A percentile compares a stretch with the other conserved stretches of the same genome.
Conservation (phyloP, 2,888 invertebrate species). For the Platycheirus rosarum region DNA sequence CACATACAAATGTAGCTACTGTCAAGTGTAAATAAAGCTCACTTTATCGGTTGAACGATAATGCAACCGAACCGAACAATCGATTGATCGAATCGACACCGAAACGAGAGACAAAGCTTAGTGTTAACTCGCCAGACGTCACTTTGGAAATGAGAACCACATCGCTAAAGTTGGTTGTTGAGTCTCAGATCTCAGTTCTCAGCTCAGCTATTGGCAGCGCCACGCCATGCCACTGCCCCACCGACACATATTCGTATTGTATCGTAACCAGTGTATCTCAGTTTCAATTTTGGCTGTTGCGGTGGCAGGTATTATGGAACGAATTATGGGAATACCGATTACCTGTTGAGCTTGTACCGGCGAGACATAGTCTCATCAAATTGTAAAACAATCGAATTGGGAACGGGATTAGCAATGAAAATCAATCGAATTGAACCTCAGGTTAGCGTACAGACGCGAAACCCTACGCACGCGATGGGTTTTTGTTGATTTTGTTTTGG, state of each 20-base stretch:
- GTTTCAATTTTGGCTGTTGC: conserved; percentile 45
- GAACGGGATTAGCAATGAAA: conserved; percentile 7
- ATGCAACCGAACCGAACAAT: conserved; percentile 50
- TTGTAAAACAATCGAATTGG: conserved; percentile 7
- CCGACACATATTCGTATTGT: conserved; percentile 28
- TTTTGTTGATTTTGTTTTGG: background rate
- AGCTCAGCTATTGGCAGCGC: no score
- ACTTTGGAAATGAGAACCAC: conserved; percentile 63
- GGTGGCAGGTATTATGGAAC: conserved; percentile 31
- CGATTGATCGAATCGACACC: conserved; percentile 6
- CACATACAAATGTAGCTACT: background rate
- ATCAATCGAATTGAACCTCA: conserved; percentile 4
- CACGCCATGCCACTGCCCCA: conserved; percentile 38
- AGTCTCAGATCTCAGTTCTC: conserved; percentile 6
- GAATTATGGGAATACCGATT: conserved; percentile 62
- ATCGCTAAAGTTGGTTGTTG: conserved; percentile 4
- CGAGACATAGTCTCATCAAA: conserved; percentile 49
- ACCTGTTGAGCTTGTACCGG: conserved; percentile 46
- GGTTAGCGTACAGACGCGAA: background rate
- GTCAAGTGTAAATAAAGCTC: conserved; percentile 2
- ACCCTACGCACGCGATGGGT: conserved; percentile 2
- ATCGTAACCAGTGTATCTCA: conserved; percentile 32
- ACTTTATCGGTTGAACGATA: conserved; percentile 37
- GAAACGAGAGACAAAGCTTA: conserved; percentile 19
- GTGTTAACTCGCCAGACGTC: conserved; percentile 62